Base-by-base conservation (phyloP, 2,113 vertebrate genomes). In the Mesocricetus auratus region DNA sequence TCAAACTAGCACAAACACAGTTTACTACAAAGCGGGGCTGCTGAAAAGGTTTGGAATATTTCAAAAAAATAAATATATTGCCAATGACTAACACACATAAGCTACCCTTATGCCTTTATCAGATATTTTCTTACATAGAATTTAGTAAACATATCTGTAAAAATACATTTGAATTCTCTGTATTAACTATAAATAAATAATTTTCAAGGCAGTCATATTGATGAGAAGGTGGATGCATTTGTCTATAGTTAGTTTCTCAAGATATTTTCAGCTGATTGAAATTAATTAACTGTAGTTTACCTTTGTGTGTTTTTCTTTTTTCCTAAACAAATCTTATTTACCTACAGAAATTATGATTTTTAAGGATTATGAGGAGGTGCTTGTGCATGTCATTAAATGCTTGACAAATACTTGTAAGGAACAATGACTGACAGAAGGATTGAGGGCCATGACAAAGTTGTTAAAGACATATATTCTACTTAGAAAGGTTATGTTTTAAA, bases 231-330 rank as follows among this genome's bases (percentile, higher is more conserved):
- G 11, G 0, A 42, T 74, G 15, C 8, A 39, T 62, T 73, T n/a
- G 26, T 86, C 9, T 29, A 39, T 24, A 96, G 39, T 78, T 95
- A 95, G 91, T 95, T 91, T 60, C 0, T 85, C 45, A 74, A 78
- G 89, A 50, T 75, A 64, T 56, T 88, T 95, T 90, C 95, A 97
- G 90, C 56, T 68, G 88, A 47, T 82, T 91, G 50, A 85, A 74
- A 94, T 79, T 95, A 95, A 95, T 97, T 97, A 97, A 75, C 85
- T 81, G 33, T 47, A 74, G 31, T 53, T 94, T 86, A 91, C 19
- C 91, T 90, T 78, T 66, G 58, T 75, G 29, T 95, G 73, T 93
- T 93, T 96, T 96, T 10, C 85, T 97, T 83, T 87, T 90, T 90
- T 91, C 96, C 92, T 31, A 94, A 95, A 71, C 86, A 95, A 68